A percentile compares a stretch with the other conserved stretches of the same genome.
phyloP scores from a whole-genome alignment of 64 coral and sea anemone species.

The Montipora efflorescens region DNA sequence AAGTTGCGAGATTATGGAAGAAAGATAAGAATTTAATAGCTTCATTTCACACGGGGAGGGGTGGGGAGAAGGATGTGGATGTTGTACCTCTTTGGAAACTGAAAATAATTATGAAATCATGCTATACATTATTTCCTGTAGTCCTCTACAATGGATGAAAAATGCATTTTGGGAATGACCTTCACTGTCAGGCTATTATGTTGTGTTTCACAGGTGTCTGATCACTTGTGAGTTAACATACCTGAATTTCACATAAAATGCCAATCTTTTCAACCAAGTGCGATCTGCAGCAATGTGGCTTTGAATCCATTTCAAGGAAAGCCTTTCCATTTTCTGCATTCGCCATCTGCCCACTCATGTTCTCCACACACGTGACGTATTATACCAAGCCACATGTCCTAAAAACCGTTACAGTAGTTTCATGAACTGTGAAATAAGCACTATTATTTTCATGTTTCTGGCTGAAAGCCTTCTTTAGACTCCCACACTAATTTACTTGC shows the following conservation, averaged over 20 bases:
- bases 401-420: slow-evolving; percentile 1
- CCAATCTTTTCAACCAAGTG: slow-evolving; percentile 53
- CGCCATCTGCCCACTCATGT: slow-evolving; percentile 78
- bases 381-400: slow-evolving; percentile 78
- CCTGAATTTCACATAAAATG: slow-evolving; percentile 56
- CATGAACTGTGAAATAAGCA: not conserved
- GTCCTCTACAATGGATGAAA: not conserved
- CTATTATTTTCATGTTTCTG: not conserved
- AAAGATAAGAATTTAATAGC: slow-evolving; percentile 9
- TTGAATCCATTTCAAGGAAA: slow-evolving; percentile 62
- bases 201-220: not conserved
- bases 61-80: not conserved
- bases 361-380: slow-evolving; percentile 72
- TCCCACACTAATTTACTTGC: slow-evolving; percentile 8
- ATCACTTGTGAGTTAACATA: slow-evolving; percentile 31
- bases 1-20: slow-evolving; percentile 9
- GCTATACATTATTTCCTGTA: not conserved
- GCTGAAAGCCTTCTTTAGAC: not conserved
- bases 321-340: slow-evolving; percentile 69
- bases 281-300: slow-evolving; percentile 57
- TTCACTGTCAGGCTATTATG: slow-evolving; percentile 7
- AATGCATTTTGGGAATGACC: slow-evolving; percentile 8
- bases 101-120: slow-evolving; percentile 5
- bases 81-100: slow-evolving; percentile 2
- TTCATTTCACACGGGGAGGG: not conserved